A percentile compares a stretch with the other conserved stretches of the same genome.
phyloP scores from a whole-genome alignment of 2,797 vertebrate species.

The Sylvilagus floridanus region DNA sequence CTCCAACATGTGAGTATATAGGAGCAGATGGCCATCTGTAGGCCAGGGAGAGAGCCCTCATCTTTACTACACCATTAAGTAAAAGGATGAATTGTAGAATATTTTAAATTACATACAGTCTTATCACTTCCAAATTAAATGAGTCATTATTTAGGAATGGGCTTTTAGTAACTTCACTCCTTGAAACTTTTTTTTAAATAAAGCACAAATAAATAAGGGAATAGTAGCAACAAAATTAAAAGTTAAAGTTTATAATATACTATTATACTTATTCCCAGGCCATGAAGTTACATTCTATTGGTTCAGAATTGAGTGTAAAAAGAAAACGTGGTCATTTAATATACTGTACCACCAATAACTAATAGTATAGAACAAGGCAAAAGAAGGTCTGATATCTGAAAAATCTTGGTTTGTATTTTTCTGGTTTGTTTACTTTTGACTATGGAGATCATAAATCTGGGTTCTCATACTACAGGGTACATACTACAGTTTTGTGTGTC shows the following conservation, averaged over 20 bases:
- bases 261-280: background rate
- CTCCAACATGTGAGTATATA: no score
- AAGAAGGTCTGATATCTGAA: background rate
- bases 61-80: no score
- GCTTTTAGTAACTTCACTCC: conserved; percentile 32
- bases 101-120: conserved; percentile 57
- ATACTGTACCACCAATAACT: background rate
- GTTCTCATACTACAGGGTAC: background rate
- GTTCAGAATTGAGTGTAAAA: background rate
- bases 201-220: background rate
- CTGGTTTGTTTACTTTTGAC: background rate
- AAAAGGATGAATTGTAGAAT: background rate
- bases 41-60: no score
- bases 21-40: no score
- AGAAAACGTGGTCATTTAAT: background rate
- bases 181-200: background rate
- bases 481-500: background rate
- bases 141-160: background rate
- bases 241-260: background rate
- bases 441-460: background rate
- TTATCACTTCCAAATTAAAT: conserved; percentile 45
- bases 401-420: background rate
- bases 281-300: background rate
- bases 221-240: background rate
- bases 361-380: background rate